Base-by-base conservation (phyloP, 2,797 vertebrate genomes). In the Amphiprion clarkii region DNA sequence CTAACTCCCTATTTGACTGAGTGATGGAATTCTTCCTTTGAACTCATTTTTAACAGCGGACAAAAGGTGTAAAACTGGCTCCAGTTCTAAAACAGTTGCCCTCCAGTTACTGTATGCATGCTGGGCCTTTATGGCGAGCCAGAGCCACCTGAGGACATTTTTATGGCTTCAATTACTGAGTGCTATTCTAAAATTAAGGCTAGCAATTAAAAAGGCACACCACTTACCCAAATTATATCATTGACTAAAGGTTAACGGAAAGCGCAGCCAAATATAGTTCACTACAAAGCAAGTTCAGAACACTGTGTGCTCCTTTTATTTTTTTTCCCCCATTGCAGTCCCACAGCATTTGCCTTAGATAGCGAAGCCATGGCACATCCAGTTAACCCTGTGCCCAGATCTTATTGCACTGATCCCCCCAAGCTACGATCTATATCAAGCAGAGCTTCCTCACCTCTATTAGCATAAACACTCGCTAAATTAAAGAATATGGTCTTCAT, bases 111-210 rank as follows among this genome's bases (percentile, higher is more conserved):
- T 44, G 57, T 8, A 59, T 42, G 39, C 64, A 57, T 73, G 58
- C 66, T 68, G 48, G 25, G 67, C 68, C 79, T 86, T 83, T 79
- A 77, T 63, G 25, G 62, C 79, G 13, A 52, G 39, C 70, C 74
- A 39, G 56, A 70, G 65, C 59, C 80, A 89, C 82, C 81, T 74
- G 79, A 78, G 88, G 78, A 87, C 81, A 76, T 69, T 84, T 88
- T 85, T 78, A 88, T 71, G 62, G 64, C 68, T 82, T 81, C 88
- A 84, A 82, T 91, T 89, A 87, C 80, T 54, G 76, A 87, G 78
- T 74, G 81, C 88, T 82, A 74, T 87, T 91, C 86, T 90, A 86
- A 91, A 92, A 90, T 91, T 71, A 90, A 90, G 84, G 83, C 75
- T 69, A 53, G 79, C 83, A 92, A 93, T 92, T 91, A 90, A 86